Evolutionary conservation across 1,140 invertebrate species (phyloP).

Genomic region (Geopemphigus sp.): DNA sequence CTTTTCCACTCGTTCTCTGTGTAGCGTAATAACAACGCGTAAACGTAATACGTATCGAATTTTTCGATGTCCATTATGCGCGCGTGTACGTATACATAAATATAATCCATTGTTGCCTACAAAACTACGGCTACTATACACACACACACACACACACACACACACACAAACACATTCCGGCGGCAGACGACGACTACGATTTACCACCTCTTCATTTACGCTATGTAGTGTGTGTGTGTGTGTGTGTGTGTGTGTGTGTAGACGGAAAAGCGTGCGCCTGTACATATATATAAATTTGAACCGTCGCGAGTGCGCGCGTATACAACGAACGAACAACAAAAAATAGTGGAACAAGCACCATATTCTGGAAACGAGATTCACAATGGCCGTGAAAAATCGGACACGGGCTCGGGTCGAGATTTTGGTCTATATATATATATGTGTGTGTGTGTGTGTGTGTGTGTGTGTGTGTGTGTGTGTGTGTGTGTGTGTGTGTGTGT

Average conservation of each 20-base stretch:
- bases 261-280: constrained; percentile 31
- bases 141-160: not conserved
- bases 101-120: not conserved
- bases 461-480: too few relatives aligned
- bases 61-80: constrained; percentile 20
- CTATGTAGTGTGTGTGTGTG: not conserved
- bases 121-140: not conserved
- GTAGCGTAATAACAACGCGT: not conserved
- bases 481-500: too few relatives aligned
- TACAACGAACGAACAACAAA: constrained; percentile 27
- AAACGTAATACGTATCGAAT: constrained; percentile 17
- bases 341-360: constrained; percentile 41
- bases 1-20: not conserved
- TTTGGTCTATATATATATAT: too few relatives aligned
- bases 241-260: not conserved
- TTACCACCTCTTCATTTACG: too few relatives aligned
- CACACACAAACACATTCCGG: too few relatives aligned
- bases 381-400: constrained; percentile 49
- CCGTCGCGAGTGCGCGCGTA: not conserved
- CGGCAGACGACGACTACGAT: too few relatives aligned
- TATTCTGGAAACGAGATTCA: constrained; percentile 37
- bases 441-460: too few relatives aligned
- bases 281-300: not conserved
- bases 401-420: constrained; percentile 42
- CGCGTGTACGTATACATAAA: too few relatives aligned